Evolutionary conservation across 2,113 vertebrate genomes (phyloP).

Genomic region (Mandrillus leucophaeus): DNA sequence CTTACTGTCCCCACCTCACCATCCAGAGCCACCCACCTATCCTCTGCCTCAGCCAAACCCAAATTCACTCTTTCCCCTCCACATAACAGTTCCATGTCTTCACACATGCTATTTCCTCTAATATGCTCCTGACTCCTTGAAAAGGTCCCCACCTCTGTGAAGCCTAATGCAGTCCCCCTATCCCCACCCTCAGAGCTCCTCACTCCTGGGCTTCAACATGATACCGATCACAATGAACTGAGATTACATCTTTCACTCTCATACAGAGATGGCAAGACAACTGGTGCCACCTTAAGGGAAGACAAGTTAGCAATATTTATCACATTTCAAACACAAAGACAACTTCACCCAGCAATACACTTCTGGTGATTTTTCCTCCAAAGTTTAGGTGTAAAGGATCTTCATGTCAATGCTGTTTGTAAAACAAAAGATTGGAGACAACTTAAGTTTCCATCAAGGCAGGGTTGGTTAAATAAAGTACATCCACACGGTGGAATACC

Average conservation of each 20-base stretch:
- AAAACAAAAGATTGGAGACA: background rate
- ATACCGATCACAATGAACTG: background rate
- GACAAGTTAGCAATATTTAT: background rate
- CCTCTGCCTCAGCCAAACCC: background rate
- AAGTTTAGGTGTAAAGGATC: background rate
- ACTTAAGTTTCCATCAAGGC: constrained; percentile 22
- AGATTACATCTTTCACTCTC: background rate
- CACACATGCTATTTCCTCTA: background rate
- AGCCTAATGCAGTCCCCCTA: background rate
- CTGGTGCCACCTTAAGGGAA: background rate
- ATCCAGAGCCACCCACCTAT: background rate
- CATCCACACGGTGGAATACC: background rate
- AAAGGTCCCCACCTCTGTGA: background rate
- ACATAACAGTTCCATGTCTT: background rate
- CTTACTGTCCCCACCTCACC: background rate
- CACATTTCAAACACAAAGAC: background rate
- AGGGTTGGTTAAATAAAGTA: background rate
- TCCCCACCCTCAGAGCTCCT: no score
- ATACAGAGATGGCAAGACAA: background rate
- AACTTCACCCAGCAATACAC: background rate
- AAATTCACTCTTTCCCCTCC: background rate
- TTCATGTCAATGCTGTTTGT: background rate
- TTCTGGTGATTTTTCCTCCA: background rate
- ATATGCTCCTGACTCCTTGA: background rate
- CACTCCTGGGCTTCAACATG: background rate